Percentiles rank a stretch among this genome's conserved stretches.
Evolutionary conservation across 1,140 invertebrate species (phyloP).

Genomic region (Drosophila nasuta): DNA sequence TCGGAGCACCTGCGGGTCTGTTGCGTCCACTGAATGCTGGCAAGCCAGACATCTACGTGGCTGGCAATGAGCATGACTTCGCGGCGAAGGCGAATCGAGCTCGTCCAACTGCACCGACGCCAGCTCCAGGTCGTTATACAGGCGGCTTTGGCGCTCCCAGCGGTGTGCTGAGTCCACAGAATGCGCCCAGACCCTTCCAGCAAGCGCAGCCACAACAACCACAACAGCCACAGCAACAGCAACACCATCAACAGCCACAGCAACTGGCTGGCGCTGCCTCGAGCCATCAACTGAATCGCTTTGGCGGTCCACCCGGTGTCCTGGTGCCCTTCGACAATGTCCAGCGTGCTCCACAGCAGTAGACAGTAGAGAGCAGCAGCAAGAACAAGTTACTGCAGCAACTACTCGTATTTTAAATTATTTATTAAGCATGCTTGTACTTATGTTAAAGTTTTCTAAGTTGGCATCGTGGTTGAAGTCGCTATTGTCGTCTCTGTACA

Average conservation of each 20-base stretch:
- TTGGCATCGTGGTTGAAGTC: neutral
- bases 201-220: constrained; percentile 1
- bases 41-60: constrained; percentile 65
- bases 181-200: constrained; percentile 70
- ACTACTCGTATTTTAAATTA: constrained; percentile 72
- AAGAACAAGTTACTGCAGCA: constrained; percentile 6
- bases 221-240: constrained; percentile 7
- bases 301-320: constrained; percentile 81
- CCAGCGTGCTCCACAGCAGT: constrained; percentile 55
- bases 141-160: constrained; percentile 65
- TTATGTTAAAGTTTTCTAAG: constrained; percentile 60
- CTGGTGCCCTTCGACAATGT: constrained; percentile 79
- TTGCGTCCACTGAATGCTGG: constrained; percentile 43
- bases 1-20: constrained; percentile 74
- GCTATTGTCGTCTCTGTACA: constrained; percentile 2
- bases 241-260: neutral
- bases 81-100: constrained; percentile 39
- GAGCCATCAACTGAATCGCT: constrained; percentile 58
- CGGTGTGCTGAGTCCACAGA: constrained; percentile 56
- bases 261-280: constrained; percentile 23
- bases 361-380: constrained; percentile 41
- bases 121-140: constrained; percentile 53
- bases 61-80: constrained; percentile 59
- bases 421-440: constrained; percentile 73
- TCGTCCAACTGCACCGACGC: constrained; percentile 25